Conservation (phyloP, 1,140 invertebrate genomes). For the Lutraria rhynchaena region DNA sequence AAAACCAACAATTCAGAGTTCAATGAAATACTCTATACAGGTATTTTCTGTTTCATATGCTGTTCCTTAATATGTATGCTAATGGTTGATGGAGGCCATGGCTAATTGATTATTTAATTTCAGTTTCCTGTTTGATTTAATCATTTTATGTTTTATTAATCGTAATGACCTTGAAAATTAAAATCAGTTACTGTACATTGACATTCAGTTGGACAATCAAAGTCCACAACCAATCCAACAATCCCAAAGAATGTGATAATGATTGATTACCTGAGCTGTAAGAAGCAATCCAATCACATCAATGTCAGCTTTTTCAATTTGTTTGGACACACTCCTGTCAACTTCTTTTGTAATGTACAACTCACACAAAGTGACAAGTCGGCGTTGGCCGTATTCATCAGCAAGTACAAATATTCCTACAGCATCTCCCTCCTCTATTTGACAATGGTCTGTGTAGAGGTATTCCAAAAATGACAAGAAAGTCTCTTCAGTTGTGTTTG, state of each 20-base stretch:
- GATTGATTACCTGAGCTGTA: constrained; percentile 70
- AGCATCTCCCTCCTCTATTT: constrained; percentile 74
- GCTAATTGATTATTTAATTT: no score
- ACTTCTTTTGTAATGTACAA: constrained; percentile 80
- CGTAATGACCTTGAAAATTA: no score
- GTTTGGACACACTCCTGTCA: constrained; percentile 69
- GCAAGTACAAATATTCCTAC: constrained; percentile 74
- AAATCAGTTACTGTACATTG: no score
- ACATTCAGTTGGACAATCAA: background rate
- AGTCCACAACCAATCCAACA: background rate
- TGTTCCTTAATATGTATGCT: no score
- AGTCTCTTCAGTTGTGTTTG: constrained; percentile 66
- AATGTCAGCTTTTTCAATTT: constrained; percentile 76
- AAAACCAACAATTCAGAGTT: no score
- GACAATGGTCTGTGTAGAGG: constrained; percentile 79
- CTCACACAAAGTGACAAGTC: constrained; percentile 77
- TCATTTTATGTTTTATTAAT: no score
- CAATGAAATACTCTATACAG: no score
- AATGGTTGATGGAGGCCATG: no score
- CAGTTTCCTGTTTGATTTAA: no score
- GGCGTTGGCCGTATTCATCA: constrained; percentile 74
- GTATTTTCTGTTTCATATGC: no score
- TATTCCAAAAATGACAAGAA: no score
- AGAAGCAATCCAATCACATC: constrained; percentile 78
- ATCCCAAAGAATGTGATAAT: background rate